These are phyloP conservation scores for Rhaphigaster nebulosa DNA, from an alignment of 2,888 invertebrate species.

Conservation along the genomic window DNA sequence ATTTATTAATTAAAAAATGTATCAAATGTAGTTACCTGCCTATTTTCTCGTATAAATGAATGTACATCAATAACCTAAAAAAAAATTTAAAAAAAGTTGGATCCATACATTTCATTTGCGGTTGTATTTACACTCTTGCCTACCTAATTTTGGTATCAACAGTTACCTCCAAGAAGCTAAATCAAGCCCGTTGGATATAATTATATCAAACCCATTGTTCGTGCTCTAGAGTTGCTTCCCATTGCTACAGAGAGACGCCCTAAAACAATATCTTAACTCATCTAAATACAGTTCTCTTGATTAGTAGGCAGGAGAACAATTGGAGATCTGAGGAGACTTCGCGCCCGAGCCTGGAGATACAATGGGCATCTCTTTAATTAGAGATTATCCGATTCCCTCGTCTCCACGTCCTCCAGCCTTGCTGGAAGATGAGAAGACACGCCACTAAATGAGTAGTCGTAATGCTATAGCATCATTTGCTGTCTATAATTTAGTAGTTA, in stretches of 20 bases:
- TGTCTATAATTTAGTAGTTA: background rate
- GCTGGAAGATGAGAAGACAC: background rate
- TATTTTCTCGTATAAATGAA: too few species aligned
- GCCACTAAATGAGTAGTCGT: background rate
- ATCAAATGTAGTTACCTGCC: too few species aligned
- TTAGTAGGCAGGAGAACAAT: background rate
- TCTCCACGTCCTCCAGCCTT: background rate
- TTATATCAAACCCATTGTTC: background rate
- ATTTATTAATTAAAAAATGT: too few species aligned
- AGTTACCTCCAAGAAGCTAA: background rate
- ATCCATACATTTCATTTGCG: too few species aligned
- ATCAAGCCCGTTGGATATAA: background rate
- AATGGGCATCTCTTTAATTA: background rate
- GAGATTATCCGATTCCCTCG: background rate
- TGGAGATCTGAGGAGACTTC: background rate
- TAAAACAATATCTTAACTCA: conserved; percentile 16
- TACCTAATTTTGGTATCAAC: background rate
- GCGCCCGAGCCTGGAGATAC: background rate
- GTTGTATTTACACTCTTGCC: too few species aligned
- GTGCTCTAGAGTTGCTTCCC: background rate
- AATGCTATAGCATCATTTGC: background rate
- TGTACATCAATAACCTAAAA: too few species aligned
- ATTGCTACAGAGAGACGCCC: background rate
- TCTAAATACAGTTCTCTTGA: background rate
- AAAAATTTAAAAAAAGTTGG: too few species aligned